Evolutionary conservation across 2,888 invertebrate genomes (phyloP).

Genomic region (Aethes cnicana): DNA sequence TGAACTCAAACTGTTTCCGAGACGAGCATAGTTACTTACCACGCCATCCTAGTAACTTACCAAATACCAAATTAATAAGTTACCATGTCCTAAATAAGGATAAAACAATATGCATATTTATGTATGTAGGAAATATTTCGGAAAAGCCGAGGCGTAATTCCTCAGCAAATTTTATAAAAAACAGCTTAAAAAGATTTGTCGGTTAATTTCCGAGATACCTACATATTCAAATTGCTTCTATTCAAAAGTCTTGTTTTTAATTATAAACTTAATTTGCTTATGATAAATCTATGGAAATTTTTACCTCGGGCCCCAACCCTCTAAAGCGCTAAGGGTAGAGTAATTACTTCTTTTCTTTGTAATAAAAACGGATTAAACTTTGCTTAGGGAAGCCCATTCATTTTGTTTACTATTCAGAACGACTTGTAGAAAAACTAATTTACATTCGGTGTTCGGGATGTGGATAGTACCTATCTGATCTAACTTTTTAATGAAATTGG

Average conservation of each 20-base stretch:
- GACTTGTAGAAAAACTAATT: slow-evolving; percentile 77
- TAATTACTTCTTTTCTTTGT: slow-evolving; percentile 83
- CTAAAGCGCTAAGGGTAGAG: slow-evolving; percentile 78
- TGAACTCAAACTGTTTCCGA: slow-evolving; percentile 46
- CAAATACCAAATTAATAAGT: not conserved
- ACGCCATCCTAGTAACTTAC: not conserved
- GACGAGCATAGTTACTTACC: slow-evolving; percentile 13
- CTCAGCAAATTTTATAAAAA: not conserved
- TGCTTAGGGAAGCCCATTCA: slow-evolving; percentile 80
- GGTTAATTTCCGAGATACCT: slow-evolving; percentile 48
- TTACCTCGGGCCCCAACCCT: slow-evolving; percentile 77
- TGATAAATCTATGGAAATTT: slow-evolving; percentile 83
- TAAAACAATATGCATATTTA: not conserved
- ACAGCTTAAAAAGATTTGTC: slow-evolving; percentile 22
- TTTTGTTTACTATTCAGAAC: slow-evolving; percentile 81
- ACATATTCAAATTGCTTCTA: slow-evolving; percentile 80
- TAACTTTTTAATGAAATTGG: slow-evolving; percentile 66
- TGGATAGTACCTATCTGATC: slow-evolving; percentile 61
- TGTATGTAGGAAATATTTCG: not conserved
- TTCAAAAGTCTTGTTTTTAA: slow-evolving; percentile 82
- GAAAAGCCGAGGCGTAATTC: too few species aligned
- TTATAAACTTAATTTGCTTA: slow-evolving; percentile 83
- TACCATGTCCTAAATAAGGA: not conserved
- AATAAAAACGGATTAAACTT: slow-evolving; percentile 83
- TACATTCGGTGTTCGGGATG: slow-evolving; percentile 61